A percentile compares a stretch with the other conserved stretches of the same genome.
Conservation (phyloP, 2,888 invertebrate genomes). For the Leptothorax acervorum region DNA sequence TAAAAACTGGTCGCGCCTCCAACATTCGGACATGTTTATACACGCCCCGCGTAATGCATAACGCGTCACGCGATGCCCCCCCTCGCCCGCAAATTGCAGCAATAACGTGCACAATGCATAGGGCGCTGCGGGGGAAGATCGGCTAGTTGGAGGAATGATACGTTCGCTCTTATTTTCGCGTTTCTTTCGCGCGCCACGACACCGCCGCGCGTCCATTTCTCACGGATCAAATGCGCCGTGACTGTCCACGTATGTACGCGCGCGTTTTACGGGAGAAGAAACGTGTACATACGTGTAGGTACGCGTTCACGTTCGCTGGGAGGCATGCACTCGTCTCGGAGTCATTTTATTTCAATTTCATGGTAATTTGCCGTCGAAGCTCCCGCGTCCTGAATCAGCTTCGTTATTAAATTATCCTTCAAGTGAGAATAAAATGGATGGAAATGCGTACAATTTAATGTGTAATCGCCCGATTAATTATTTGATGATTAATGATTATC, state of each 20-base stretch:
- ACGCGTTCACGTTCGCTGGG: neutral
- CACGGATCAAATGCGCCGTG: constrained; percentile 39
- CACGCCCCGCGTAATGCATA: constrained; percentile 19
- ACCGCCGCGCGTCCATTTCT: constrained; percentile 31
- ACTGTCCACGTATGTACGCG: neutral
- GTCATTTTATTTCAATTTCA: constrained; percentile 41
- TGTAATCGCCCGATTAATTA: neutral
- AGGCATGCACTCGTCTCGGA: neutral
- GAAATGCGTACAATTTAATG: neutral
- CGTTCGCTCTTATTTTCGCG: constrained; percentile 40
- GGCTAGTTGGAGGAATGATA: neutral
- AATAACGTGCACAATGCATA: constrained; percentile 34
- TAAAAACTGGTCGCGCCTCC: constrained; percentile 31
- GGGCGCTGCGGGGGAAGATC: neutral
- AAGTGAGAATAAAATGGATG: neutral
- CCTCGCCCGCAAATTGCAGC: constrained; percentile 36
- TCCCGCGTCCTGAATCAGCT: constrained; percentile 16
- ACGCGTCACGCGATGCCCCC: constrained; percentile 31
- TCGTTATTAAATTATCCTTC: neutral
- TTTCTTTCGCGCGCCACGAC: constrained; percentile 23
- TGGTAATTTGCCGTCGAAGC: constrained; percentile 21
- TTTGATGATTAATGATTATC: neutral
- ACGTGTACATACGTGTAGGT: neutral
- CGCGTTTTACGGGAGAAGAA: neutral
- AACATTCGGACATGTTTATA: constrained; percentile 34